Base-by-base conservation (phyloP, 2,888 invertebrate genomes). In the Lithophane ornitopus region DNA sequence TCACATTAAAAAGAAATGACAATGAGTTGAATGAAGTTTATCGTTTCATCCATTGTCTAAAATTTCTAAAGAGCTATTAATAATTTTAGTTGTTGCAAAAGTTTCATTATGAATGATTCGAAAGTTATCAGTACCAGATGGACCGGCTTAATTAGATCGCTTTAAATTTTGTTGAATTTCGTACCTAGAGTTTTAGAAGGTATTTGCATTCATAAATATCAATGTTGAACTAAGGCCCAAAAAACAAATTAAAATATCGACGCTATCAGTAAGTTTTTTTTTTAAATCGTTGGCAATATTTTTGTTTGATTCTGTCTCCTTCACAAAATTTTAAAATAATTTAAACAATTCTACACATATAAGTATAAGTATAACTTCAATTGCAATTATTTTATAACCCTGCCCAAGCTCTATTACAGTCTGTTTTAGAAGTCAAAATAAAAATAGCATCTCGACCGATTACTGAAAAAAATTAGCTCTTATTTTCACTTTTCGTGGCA, bases 61-160 rank as follows among this genome's bases (percentile, higher is more conserved):
- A 74, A 59, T 70, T 75, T 49, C 61, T 70, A 65, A 80, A 74
- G 69, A 69, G 61, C 63, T 68, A 80, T 81, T 80, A 75, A 79
- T 78, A 74, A 77, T 78, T 81, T 74, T 74, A 76, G 74, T 66
- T 65, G 66, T 72, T 76, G 58, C 61, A 62, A 75, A 86, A 83
- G 74, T 85, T 83, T 54, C 34, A 67, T 78, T 78, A 85, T 70
- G 76, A 85, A 83, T 87, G 68, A 87, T 66, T 80, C 61, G 26
- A 77, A 88, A 83, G 63, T 83, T 82, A 79, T 73, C 63, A 68
- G 68, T 39, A 41, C 58, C 73, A 76, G 74, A 77, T 70, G 76
- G 75, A 87, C 70, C 46, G 49, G 63, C 59, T 76, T 74, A 69
- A 86, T 75, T 74, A 74, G 44, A 71, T 72, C 61, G 59, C 49